These are phyloP conservation scores for Drosophila tanythrix DNA, from an alignment of 2,888 invertebrate genomes.

Conservation along the genomic window DNA sequence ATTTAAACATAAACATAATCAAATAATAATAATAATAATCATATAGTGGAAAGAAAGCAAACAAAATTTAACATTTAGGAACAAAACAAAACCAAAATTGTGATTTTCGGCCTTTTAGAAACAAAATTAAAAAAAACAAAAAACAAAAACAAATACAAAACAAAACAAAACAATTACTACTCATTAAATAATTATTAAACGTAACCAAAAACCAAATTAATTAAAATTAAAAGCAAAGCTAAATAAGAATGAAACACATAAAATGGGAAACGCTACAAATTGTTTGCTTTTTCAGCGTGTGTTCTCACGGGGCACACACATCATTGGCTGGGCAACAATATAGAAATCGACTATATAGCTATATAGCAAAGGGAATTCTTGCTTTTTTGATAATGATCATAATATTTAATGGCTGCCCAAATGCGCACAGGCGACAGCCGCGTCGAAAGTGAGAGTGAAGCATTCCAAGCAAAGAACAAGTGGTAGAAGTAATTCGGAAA, in stretches of 20 bases:
- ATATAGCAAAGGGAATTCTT: conserved; percentile 8
- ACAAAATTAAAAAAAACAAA: conserved; percentile 67
- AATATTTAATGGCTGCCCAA: conserved; percentile 27
- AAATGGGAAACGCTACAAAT: conserved; percentile 16
- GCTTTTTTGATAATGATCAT: conserved; percentile 20
- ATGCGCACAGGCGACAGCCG: conserved; percentile 40
- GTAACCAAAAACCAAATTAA: conserved; percentile 48
- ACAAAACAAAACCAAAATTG: conserved; percentile 82
- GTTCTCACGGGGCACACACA: conserved; percentile 11
- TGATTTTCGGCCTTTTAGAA: conserved; percentile 84
- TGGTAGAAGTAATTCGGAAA: conserved; percentile 5
- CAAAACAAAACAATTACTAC: conserved; percentile 38
- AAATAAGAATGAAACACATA: conserved; percentile 20
- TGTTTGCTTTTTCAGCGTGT: conserved; percentile 47
- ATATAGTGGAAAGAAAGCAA: conserved; percentile 39
- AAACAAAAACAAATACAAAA: conserved; percentile 8
- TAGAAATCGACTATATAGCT: neutral
- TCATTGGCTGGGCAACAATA: conserved; percentile 45
- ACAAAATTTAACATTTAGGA: conserved; percentile 81
- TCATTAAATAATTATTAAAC: conserved; percentile 55
- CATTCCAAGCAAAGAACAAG: conserved; percentile 48
- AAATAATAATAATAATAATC: conserved; percentile 30
- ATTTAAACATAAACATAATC: conserved; percentile 39
- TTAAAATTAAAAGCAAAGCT: conserved; percentile 29
- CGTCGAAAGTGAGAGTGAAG: conserved; percentile 49